Evolutionary conservation across 2,888 invertebrate species (phyloP), one percentile per base, ranked within the genome.

Genomic region (Taphrorychus bicolor): DNA sequence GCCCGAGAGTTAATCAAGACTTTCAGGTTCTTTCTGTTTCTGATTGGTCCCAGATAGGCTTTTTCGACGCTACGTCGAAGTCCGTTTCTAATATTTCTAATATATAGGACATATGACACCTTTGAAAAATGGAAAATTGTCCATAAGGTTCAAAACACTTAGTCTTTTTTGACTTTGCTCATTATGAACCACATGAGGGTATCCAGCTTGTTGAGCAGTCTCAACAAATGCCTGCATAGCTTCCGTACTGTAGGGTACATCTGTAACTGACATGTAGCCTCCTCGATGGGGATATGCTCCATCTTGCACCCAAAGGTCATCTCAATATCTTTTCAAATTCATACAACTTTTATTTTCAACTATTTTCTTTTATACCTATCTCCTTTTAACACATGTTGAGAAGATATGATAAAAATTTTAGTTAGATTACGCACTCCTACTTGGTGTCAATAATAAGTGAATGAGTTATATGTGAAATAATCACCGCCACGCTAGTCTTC

Each of bases 131-230:
- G 9, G 14, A 2, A n/a, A 45, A 14, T 1, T 45, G 14, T 2
- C 11, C 59, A 61, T 24, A 32, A 32, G 32, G 32, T 32, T 32
- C 32, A 32, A 11, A 3, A 1, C 32, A 67, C 70, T 71, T 59
- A 76, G 90, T 2, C 91, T 91, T 71, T 89, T 76, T 73, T 87
- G 86, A 4, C 86, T 81, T 23, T 87, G 85, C 0, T 86, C 86
- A 75, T 91, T 91, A 77, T 91, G 90, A 77, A 93, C 93, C 9
- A 89, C 84, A 51, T 88, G 87, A 14, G 84, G 83, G 77, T 89
- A 87, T 0, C 92, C 92, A 32, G 89, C 84, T 76, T 89, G 84
- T 76, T 85, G 84, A 2, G 88, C 89, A 1, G 89, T 89, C 70
- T 86, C 82, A 0, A 90, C 78, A 77, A 88, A 90, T 0, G 87